phyloP scores from a whole-genome alignment of 2,888 invertebrate genomes.

The Stomorhina lunata region DNA sequence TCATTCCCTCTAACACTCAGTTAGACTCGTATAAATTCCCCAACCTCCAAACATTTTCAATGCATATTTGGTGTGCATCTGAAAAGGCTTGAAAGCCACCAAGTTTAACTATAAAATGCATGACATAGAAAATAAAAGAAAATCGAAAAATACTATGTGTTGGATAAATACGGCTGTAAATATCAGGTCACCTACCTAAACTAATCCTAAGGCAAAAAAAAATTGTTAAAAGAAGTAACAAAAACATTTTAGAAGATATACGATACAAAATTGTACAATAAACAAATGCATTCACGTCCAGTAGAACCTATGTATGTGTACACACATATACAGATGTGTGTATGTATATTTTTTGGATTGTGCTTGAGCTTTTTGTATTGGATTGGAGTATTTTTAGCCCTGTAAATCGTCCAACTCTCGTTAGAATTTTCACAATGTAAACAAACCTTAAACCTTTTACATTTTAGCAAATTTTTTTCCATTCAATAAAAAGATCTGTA shows the following conservation, averaged over 20 bases:
- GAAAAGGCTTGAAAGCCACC: slow-evolving; percentile 63
- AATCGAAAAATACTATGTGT: not conserved
- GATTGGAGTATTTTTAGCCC: not conserved
- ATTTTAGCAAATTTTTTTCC: not conserved
- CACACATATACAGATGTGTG: not conserved
- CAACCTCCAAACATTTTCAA: not conserved
- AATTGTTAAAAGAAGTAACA: not conserved
- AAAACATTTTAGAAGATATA: slow-evolving; percentile 10
- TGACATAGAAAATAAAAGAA: slow-evolving; percentile 45
- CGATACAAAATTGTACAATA: slow-evolving; percentile 29
- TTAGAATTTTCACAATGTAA: slow-evolving; percentile 36
- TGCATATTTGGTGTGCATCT: slow-evolving; percentile 35
- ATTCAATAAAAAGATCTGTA: not conserved
- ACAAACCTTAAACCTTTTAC: slow-evolving; percentile 48
- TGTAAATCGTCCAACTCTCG: slow-evolving; percentile 34
- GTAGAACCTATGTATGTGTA: not conserved
- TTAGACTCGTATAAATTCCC: not conserved
- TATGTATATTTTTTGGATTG: not conserved
- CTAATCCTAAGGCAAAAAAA: slow-evolving; percentile 33
- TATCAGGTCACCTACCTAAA: slow-evolving; percentile 56
- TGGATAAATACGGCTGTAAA: slow-evolving; percentile 34
- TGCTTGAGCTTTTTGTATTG: not conserved
- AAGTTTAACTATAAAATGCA: slow-evolving; percentile 63
- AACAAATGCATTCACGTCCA: not conserved
- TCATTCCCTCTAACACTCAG: not conserved